Conservation (phyloP, 2,797 vertebrate genomes). For the Oryzias sinensis region DNA sequence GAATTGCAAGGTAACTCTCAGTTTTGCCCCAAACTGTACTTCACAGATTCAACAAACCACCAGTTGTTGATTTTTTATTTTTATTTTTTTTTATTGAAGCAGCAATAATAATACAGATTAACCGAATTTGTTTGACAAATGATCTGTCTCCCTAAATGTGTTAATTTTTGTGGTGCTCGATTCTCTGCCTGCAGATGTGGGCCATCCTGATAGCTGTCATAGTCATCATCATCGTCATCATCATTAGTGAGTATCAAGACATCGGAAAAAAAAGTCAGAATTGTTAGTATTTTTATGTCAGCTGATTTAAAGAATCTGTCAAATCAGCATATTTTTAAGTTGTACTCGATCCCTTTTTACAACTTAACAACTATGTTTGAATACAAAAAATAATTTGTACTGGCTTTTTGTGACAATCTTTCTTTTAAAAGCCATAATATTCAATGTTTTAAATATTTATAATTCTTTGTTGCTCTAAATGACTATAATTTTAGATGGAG, state of each 20-base stretch:
- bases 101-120: too few species aligned
- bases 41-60: not conserved
- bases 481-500: too few species aligned
- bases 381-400: not conserved
- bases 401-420: too few species aligned
- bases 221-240: conserved; percentile 73
- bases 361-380: not conserved
- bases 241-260: conserved; percentile 68
- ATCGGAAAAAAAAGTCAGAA: not conserved
- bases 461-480: too few species aligned
- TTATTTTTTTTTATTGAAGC: too few species aligned
- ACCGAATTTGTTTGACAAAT: not conserved
- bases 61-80: too few species aligned
- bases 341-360: not conserved
- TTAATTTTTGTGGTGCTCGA: not conserved
- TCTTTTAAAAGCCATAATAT: too few species aligned
- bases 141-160: not conserved
- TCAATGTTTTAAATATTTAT: too few species aligned
- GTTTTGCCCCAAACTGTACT: not conserved
- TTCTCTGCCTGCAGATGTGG: conserved; percentile 69
- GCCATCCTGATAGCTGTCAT: conserved; percentile 76
- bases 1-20: conserved; percentile 78
- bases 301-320: not conserved
- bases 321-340: not conserved
- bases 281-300: not conserved